A percentile compares a stretch with the other conserved stretches of the same genome.
phyloP scores from a whole-genome alignment of 2,888 invertebrate genomes.

The Eristalis arbustorum region DNA sequence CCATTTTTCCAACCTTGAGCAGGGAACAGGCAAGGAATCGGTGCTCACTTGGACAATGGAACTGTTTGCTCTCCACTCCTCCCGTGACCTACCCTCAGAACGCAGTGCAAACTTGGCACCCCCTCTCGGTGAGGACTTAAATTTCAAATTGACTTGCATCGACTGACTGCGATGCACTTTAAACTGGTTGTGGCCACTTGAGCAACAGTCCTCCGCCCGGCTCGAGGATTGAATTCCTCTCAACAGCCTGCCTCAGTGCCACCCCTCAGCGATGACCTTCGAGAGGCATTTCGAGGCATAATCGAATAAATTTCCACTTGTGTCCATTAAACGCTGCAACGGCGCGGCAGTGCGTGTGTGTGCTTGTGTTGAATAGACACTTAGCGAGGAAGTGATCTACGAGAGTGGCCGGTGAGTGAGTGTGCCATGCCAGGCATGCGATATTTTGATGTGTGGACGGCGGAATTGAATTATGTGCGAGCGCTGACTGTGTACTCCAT shows the following conservation, averaged over 20 bases:
- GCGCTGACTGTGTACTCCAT: not conserved
- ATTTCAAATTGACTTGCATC: too few relatives aligned
- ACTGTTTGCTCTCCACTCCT: too few relatives aligned
- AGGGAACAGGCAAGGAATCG: too few relatives aligned
- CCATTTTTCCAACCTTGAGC: too few relatives aligned
- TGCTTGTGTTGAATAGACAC: not conserved
- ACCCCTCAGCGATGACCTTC: not conserved
- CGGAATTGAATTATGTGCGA: conserved; percentile 3
- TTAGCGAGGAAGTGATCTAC: conserved; percentile 8
- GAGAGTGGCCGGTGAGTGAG: conserved; percentile 1
- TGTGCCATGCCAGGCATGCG: conserved; percentile 5
- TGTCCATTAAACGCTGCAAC: not conserved
- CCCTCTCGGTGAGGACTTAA: too few relatives aligned
- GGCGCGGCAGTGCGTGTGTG: too few relatives aligned
- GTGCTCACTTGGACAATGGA: too few relatives aligned
- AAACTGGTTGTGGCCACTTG: too few relatives aligned
- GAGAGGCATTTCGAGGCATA: not conserved
- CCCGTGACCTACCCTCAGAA: too few relatives aligned
- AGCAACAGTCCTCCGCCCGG: too few relatives aligned
- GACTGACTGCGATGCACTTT: too few relatives aligned
- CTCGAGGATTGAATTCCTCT: not conserved
- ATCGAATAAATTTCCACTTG: conserved; percentile 28
- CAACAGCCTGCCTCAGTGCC: not conserved
- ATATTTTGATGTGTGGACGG: conserved; percentile 7
- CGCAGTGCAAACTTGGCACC: too few relatives aligned